A percentile compares a stretch with the other conserved stretches of the same genome.
Evolutionary conservation across 2,113 vertebrate species (phyloP).

Genomic region (Oryzias celebensis): DNA sequence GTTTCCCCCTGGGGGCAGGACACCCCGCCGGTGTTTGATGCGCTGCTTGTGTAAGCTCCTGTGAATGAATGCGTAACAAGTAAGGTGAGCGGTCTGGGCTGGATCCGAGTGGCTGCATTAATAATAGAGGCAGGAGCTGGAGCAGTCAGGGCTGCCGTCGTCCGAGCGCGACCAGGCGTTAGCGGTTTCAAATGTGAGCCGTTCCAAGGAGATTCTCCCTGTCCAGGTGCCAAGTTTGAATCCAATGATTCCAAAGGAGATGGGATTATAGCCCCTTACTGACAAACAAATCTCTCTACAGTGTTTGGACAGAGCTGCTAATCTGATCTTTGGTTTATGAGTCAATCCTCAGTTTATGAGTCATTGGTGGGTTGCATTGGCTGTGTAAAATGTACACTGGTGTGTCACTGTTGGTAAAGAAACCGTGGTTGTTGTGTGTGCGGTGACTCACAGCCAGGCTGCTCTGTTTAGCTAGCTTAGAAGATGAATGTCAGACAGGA

Average conservation of each 20-base stretch:
- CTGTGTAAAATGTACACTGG: conserved; percentile 28
- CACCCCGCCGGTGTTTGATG: conserved; percentile 1
- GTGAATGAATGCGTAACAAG: conserved; percentile 54
- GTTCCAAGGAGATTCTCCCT: not conserved
- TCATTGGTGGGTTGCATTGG: conserved; percentile 34
- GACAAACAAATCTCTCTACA: conserved; percentile 13
- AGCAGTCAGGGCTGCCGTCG: conserved; percentile 10
- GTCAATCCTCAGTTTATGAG: conserved; percentile 20
- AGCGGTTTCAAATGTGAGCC: not conserved
- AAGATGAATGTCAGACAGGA: conserved; percentile 34
- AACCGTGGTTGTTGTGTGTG: conserved; percentile 13
- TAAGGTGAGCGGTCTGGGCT: conserved; percentile 51
- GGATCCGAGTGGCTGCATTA: conserved; percentile 60
- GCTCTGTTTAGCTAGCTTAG: conserved; percentile 47
- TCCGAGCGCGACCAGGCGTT: conserved; percentile 25
- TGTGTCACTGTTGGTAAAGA: conserved; percentile 43
- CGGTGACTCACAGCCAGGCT: conserved; percentile 36
- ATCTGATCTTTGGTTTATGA: conserved; percentile 20
- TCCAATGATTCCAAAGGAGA: not conserved
- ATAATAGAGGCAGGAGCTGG: conserved; percentile 52
- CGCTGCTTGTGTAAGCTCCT: conserved; percentile 22
- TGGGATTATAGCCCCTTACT: conserved; percentile 1
- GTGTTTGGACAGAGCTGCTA: conserved; percentile 14
- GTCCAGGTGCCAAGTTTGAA: conserved; percentile 2
- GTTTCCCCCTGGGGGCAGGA: conserved; percentile 19